Percentiles rank a stretch among this genome's conserved stretches.
Conservation (phyloP, 2,888 invertebrate species). For the Syrista parreyssii region DNA sequence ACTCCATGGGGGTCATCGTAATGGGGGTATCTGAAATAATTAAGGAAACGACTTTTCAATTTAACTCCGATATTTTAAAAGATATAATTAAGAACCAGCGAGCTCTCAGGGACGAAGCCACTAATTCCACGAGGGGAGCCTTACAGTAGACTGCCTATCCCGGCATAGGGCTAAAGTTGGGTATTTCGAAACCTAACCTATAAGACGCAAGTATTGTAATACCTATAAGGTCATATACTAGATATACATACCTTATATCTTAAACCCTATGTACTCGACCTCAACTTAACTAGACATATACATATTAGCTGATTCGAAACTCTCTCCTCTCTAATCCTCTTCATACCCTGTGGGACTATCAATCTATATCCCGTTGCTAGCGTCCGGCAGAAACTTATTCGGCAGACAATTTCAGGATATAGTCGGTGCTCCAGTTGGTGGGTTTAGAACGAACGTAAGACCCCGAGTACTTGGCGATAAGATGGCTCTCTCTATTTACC, state of each 20-base stretch:
- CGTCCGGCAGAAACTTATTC: conserved; percentile 31
- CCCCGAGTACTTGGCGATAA: background rate
- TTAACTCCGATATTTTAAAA: conserved; percentile 60
- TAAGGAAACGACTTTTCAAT: conserved; percentile 60
- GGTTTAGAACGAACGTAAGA: background rate
- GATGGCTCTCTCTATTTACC: background rate
- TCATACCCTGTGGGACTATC: conserved; percentile 17
- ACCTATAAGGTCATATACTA: background rate
- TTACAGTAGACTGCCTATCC: background rate
- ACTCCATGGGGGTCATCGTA: conserved; percentile 15
- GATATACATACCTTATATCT: background rate
- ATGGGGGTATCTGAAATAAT: conserved; percentile 53
- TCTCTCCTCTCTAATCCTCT: background rate
- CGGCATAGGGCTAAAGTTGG: conserved; percentile 15
- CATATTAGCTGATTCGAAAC: background rate
- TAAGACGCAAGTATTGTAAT: background rate
- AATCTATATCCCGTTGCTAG: conserved; percentile 30
- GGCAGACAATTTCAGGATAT: conserved; percentile 7
- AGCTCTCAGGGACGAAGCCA: conserved; percentile 43
- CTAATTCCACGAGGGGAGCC: conserved; percentile 48
- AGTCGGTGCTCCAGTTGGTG: background rate
- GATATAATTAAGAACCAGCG: conserved; percentile 58
- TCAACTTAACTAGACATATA: background rate
- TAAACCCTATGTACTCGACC: background rate
- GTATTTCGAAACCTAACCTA: background rate